These are phyloP conservation scores for Selene dorsalis DNA, from an alignment of 2,797 vertebrate species.

Conservation along the genomic window DNA sequence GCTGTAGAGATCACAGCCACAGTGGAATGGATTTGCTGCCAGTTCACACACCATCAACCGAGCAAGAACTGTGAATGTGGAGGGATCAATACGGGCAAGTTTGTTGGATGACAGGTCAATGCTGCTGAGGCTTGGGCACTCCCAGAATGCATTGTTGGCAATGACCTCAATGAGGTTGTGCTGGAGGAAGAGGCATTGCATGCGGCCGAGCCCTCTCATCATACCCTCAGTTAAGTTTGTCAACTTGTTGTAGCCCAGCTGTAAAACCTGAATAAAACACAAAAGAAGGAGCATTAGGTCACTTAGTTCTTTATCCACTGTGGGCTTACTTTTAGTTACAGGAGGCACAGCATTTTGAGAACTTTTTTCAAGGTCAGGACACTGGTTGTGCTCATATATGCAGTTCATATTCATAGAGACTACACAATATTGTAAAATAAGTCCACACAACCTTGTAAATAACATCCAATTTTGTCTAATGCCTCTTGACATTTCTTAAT, in stretches of 20 bases:
- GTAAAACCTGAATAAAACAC: conserved; percentile 85
- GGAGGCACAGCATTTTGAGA: not conserved
- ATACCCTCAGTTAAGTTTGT: conserved; percentile 98
- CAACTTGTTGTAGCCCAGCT: conserved; percentile 97
- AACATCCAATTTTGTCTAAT: too few relatives aligned
- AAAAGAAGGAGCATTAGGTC: not conserved
- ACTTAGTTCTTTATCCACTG: not conserved
- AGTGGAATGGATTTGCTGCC: conserved; percentile 98
- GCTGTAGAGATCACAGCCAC: conserved; percentile 94
- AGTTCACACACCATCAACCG: conserved; percentile 96
- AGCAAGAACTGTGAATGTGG: conserved; percentile 91
- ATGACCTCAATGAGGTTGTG: conserved; percentile 98
- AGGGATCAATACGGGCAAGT: conserved; percentile 92
- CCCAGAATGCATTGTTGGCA: conserved; percentile 92
- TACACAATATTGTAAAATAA: too few relatives aligned
- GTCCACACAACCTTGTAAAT: too few relatives aligned
- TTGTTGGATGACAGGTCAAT: conserved; percentile 98
- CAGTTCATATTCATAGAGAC: too few relatives aligned
- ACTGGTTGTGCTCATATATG: not conserved
- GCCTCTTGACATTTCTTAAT: too few relatives aligned
- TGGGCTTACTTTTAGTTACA: too few relatives aligned
- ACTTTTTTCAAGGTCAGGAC: not conserved
- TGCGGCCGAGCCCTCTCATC: conserved; percentile 93
- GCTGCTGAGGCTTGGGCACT: conserved; percentile 96
- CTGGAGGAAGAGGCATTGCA: conserved; percentile 97